These are phyloP conservation scores for Chrysomallon squamiferum DNA, from an alignment of 1,140 invertebrate genomes.

Conservation along the genomic window DNA sequence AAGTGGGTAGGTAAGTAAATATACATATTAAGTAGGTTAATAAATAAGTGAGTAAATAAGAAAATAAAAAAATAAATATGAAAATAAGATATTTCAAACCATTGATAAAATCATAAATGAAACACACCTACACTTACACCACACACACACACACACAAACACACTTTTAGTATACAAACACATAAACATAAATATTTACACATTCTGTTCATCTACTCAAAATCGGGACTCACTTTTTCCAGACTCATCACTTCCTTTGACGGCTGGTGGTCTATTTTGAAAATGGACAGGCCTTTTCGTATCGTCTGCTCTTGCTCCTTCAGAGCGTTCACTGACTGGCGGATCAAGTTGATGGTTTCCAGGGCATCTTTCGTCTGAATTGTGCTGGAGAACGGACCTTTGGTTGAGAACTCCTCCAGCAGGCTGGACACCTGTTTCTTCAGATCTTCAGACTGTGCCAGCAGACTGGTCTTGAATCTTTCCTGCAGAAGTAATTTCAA, in stretches of 20 bases:
- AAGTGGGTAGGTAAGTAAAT: not conserved
- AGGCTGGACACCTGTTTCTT: slow-evolving; percentile 71
- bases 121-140: too few species aligned
- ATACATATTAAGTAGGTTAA: too few species aligned
- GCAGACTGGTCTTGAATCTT: slow-evolving; percentile 73
- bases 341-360: slow-evolving; percentile 69
- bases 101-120: too few species aligned
- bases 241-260: slow-evolving; percentile 74
- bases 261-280: slow-evolving; percentile 76
- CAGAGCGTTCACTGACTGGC: slow-evolving; percentile 69
- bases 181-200: too few species aligned
- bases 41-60: not conserved
- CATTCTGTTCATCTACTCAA: too few species aligned
- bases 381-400: slow-evolving; percentile 67
- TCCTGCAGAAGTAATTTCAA: too few species aligned
- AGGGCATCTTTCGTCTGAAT: slow-evolving; percentile 68
- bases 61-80: not conserved
- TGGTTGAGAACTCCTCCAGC: slow-evolving; percentile 71
- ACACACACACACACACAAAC: too few species aligned
- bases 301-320: slow-evolving; percentile 73
- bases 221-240: slow-evolving; percentile 70
- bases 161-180: too few species aligned
- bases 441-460: slow-evolving; percentile 72
- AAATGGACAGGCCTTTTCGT: slow-evolving; percentile 74
- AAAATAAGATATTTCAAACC: not conserved